Conservation (phyloP, 2,113 vertebrate species). For the Rhinopomastus cyanomelas region DNA sequence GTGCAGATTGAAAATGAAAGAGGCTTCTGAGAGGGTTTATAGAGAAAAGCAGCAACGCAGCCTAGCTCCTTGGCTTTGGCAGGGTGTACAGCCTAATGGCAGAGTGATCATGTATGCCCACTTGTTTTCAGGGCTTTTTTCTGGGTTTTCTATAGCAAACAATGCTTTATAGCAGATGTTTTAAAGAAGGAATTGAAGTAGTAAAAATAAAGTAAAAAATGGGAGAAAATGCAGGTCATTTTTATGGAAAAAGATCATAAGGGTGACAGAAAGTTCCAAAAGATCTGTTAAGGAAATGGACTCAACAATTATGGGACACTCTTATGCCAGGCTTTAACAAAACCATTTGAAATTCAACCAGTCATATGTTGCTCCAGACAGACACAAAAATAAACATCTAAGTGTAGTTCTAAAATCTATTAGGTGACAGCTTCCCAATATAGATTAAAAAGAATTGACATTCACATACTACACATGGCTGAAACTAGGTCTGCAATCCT, state of each 20-base stretch:
- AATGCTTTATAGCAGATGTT: neutral
- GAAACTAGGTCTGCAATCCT: neutral
- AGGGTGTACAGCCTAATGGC: neutral
- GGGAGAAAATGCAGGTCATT: neutral
- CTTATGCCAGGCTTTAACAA: neutral
- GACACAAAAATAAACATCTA: neutral
- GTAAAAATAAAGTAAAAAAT: neutral
- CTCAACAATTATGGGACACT: neutral
- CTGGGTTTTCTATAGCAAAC: neutral
- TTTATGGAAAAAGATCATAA: neutral
- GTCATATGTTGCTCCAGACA: neutral
- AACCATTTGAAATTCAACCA: neutral
- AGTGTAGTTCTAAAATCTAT: neutral
- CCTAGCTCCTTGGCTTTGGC: neutral
- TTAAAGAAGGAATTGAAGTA: neutral
- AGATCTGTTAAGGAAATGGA: neutral
- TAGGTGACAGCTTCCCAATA: neutral
- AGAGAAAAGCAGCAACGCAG: neutral
- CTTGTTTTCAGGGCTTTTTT: neutral
- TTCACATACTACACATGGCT: neutral
- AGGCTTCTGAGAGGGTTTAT: neutral
- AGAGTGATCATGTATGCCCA: neutral
- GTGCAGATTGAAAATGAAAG: fast-evolving
- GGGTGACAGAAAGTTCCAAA: neutral
- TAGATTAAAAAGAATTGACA: neutral